phyloP scores from a whole-genome alignment of 2,113 vertebrate genomes.

The Rhadina sibilatrix region DNA sequence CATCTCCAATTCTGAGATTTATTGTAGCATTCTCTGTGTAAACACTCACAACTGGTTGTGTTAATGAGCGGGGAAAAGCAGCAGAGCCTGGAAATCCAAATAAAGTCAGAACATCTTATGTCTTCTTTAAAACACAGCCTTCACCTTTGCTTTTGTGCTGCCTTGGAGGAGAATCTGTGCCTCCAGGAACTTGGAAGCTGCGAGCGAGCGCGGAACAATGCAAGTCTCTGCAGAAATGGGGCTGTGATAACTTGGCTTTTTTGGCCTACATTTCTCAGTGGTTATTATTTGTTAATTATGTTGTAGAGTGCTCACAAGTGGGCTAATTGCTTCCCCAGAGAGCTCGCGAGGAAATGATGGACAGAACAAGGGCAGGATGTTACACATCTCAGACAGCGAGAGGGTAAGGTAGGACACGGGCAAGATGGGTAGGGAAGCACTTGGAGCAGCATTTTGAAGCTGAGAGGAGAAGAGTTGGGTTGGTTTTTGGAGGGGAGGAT shows the following conservation, averaged over 20 bases:
- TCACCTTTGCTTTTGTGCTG: slow-evolving; percentile 41
- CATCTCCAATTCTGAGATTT: neutral
- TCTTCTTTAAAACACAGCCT: neutral
- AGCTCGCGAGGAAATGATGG: slow-evolving; percentile 45
- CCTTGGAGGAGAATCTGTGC: neutral
- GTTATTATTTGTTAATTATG: slow-evolving; percentile 67
- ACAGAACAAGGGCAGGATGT: slow-evolving; percentile 63
- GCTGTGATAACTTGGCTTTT: slow-evolving; percentile 42
- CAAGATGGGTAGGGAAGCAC: neutral
- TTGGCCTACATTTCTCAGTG: slow-evolving; percentile 58
- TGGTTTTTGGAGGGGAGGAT: neutral
- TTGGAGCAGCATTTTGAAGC: neutral
- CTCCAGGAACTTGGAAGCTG: slow-evolving; percentile 50
- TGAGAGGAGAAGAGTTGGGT: neutral
- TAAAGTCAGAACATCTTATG: neutral
- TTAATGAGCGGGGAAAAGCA: neutral
- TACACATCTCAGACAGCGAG: neutral
- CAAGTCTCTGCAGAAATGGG: slow-evolving; percentile 60
- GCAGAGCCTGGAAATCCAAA: slow-evolving; percentile 18
- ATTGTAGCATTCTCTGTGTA: neutral
- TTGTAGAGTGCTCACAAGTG: slow-evolving; percentile 35
- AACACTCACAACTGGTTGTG: neutral
- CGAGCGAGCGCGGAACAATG: neutral
- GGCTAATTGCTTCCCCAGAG: slow-evolving; percentile 65
- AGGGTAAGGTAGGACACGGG: slow-evolving; percentile 20